These are phyloP conservation scores for Drosophila kurseongensis DNA, from an alignment of 1,140 invertebrate species.

Conservation along the genomic window DNA sequence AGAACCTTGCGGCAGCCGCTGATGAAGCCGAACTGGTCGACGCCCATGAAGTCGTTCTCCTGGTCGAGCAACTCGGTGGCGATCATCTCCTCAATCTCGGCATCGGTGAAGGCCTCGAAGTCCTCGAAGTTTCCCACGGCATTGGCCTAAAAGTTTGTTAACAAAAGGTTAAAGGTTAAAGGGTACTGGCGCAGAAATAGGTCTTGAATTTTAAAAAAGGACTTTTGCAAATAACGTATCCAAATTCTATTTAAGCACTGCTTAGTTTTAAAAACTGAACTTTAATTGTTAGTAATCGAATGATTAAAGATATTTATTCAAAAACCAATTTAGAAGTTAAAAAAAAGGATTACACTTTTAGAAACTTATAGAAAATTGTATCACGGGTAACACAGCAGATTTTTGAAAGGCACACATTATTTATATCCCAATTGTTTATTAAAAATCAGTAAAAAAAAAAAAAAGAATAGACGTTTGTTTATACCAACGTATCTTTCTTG, in stretches of 20 bases:
- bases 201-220: too few relatives aligned
- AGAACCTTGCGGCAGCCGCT: slow-evolving; percentile 5
- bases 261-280: too few relatives aligned
- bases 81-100: slow-evolving; percentile 17
- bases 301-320: too few relatives aligned
- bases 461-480: neutral
- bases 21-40: slow-evolving; percentile 37
- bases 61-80: slow-evolving; percentile 1
- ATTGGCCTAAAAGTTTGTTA: slow-evolving; percentile 20
- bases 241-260: too few relatives aligned
- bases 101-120: slow-evolving; percentile 6
- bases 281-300: too few relatives aligned
- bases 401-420: neutral
- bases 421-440: neutral
- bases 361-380: too few relatives aligned
- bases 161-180: neutral
- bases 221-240: too few relatives aligned
- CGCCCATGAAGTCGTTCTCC: slow-evolving; percentile 40
- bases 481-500: neutral
- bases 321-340: too few relatives aligned
- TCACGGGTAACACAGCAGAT: too few relatives aligned
- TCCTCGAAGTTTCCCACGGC: neutral
- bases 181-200: too few relatives aligned
- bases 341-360: too few relatives aligned
- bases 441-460: neutral